phyloP scores from a whole-genome alignment of 2,888 invertebrate genomes.

The Eulithis testata region DNA sequence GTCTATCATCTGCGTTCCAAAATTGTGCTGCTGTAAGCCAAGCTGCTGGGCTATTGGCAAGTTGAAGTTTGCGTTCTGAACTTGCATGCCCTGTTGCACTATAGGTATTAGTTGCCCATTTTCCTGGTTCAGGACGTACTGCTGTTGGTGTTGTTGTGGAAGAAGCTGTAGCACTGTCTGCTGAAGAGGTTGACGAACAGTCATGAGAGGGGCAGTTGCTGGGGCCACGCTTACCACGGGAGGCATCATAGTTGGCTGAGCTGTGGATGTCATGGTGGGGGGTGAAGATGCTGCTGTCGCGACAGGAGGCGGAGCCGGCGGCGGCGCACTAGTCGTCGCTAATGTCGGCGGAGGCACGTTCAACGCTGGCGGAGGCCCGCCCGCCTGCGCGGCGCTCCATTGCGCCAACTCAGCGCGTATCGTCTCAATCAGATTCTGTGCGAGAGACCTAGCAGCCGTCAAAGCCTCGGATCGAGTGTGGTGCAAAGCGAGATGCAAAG shows the following conservation, averaged over 20 bases:
- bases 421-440: slow-evolving; percentile 91
- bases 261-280: slow-evolving; percentile 62
- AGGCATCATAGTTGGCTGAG: slow-evolving; percentile 64
- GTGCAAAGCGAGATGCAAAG: slow-evolving; percentile 90
- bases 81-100: slow-evolving; percentile 76
- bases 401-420: slow-evolving; percentile 86
- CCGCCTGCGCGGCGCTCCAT: slow-evolving; percentile 66
- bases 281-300: slow-evolving; percentile 67
- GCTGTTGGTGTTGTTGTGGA: slow-evolving; percentile 73
- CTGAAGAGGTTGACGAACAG: slow-evolving; percentile 67
- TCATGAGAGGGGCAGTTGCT: slow-evolving; percentile 74
- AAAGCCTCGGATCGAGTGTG: slow-evolving; percentile 89
- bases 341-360: slow-evolving; percentile 71
- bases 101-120: slow-evolving; percentile 80
- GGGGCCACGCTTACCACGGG: slow-evolving; percentile 75
- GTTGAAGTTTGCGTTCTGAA: slow-evolving; percentile 75
- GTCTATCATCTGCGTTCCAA: slow-evolving; percentile 76
- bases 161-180: slow-evolving; percentile 71
- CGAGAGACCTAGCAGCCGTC: slow-evolving; percentile 88
- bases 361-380: slow-evolving; percentile 72
- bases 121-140: slow-evolving; percentile 78
- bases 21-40: slow-evolving; percentile 72
- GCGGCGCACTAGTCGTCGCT: slow-evolving; percentile 67
- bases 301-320: slow-evolving; percentile 63
- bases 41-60: slow-evolving; percentile 70